Evolutionary conservation across 2,113 vertebrate species (phyloP), one percentile per base, ranked within the genome.

Genomic region (Formicarius rufipectus): DNA sequence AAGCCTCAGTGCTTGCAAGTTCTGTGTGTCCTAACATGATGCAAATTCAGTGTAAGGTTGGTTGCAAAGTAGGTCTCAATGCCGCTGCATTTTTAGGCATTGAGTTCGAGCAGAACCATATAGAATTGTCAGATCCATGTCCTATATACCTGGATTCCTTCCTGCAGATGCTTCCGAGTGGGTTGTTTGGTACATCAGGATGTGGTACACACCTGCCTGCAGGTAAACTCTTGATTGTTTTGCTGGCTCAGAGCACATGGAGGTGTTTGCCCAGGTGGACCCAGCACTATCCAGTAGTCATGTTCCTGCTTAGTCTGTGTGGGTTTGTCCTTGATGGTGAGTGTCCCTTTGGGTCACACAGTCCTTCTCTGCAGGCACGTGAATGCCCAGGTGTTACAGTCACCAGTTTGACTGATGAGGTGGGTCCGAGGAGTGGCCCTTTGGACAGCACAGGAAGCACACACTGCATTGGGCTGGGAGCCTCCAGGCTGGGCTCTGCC

Each of bases 71-170:
- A 40, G 80, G 72, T 82, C 69, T 90, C 6, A 8, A 0, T 27
- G 1, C 5, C 20, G 3, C 35, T 9, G 11, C 0, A 0, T 9
- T 37, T 0, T 7, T 3, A 7, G 71, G 66, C 22, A 12, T 1
- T 67, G 73, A 87, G 90, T 75, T 80, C 5, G 5, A 12, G 75
- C 1, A 7, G 47, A 79, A 67, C 73, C 25, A 18, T 7, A 0
- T 40, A 6, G 30, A 1, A 2, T 1, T 62, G 52, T 31, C 52
- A 85, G 7, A 37, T 23, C 7, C 2, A 0, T 13, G 45, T 40
- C 68, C 63, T 16, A 24, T 30, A 19, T 23, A 3, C 11, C 3
- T 8, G 12, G 31, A 10, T n/a, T 39, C 77, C 72, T 30, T 42
- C 37, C 67, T 66, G 10, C 35, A 6, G 3, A 20, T 23, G 58